Evolutionary conservation across 2,888 invertebrate genomes (phyloP).

Genomic region (Drosophila siamana): DNA sequence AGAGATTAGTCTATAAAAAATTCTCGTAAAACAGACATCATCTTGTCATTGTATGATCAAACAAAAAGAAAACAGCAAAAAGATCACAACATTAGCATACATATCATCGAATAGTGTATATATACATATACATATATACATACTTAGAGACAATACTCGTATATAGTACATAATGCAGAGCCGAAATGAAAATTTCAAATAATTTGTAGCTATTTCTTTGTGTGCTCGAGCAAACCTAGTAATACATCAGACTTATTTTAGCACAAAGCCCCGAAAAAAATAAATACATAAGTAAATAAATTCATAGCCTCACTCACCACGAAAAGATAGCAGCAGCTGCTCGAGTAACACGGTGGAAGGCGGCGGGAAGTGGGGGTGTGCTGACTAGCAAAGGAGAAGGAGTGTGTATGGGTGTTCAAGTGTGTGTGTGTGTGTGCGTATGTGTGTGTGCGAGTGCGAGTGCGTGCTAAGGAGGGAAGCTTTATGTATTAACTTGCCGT

Average conservation of each 20-base stretch:
- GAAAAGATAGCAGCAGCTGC: conserved; percentile 61
- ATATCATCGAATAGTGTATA: conserved; percentile 18
- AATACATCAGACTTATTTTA: conserved; percentile 78
- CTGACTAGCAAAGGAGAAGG: conserved; percentile 12
- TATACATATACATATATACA: conserved; percentile 1
- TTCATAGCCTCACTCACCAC: conserved; percentile 36
- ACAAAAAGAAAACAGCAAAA: conserved; percentile 64
- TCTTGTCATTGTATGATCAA: conserved; percentile 65
- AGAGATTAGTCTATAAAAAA: conserved; percentile 37
- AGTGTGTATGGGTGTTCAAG: not conserved
- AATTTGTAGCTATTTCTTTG: conserved; percentile 54
- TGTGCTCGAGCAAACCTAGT: conserved; percentile 63
- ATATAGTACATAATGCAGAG: conserved; percentile 52
- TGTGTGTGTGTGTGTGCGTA: conserved; percentile 2
- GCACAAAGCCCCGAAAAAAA: conserved; percentile 74
- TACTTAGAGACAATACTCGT: conserved; percentile 28
- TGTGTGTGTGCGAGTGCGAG: not conserved
- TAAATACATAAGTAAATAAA: conserved; percentile 69
- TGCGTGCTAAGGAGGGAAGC: conserved; percentile 11
- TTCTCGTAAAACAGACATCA: conserved; percentile 50
- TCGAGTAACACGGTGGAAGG: not conserved
- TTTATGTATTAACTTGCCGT: conserved; percentile 33
- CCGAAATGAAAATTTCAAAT: conserved; percentile 59
- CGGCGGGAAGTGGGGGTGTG: conserved; percentile 12
- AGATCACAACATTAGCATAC: conserved; percentile 61